Base-by-base conservation (phyloP, 2,113 vertebrate genomes). In the Myrmecobius fasciatus region DNA sequence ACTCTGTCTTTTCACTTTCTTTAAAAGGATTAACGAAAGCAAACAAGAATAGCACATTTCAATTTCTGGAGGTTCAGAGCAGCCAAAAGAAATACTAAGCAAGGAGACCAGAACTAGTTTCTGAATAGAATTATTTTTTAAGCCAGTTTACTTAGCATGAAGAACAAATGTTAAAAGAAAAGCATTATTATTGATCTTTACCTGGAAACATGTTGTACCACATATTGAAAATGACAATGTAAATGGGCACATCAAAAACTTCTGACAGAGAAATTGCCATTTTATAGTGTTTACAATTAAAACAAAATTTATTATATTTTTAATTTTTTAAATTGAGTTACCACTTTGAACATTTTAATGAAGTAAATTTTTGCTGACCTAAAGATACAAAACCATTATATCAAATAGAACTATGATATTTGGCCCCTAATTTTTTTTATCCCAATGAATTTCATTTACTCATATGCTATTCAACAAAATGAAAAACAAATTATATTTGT, bases 121-220 rank as follows among this genome's bases (percentile, higher is more conserved):
- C 98, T 97, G 97, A 96, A 97, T 89, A 96, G 83, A 97, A 98
- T 98, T 98, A 96, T 98, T 98, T 98, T 98, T 96, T 98, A 98
- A 97, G 94, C 54, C 94, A 96, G 95, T 94, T 97, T 96, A 92
- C 92, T 97, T 98, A 98, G 97, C 97, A 96, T 98, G 96, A 96
- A 95, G 97, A 98, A 97, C 94, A 98, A 98, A 98, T 93, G 52
- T 97, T 98, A 95, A 98, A 98, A 97, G 60, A 89, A 98, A 98
- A 96, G 54, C 94, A 93, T 17, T 90, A 60, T 97, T 97, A 91
- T 95, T 89, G 97, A 47, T 98, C 95, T 98, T 98, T 98, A 98
- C 97, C 97, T 98, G 96, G 94, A 97, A 83, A 96, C 96, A 96
- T 91, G 97, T 98, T 97, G 97, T 96, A 92, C 89, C 93, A 95